Conservation (phyloP, 2,888 invertebrate genomes). For the Mythimna lalbum region DNA sequence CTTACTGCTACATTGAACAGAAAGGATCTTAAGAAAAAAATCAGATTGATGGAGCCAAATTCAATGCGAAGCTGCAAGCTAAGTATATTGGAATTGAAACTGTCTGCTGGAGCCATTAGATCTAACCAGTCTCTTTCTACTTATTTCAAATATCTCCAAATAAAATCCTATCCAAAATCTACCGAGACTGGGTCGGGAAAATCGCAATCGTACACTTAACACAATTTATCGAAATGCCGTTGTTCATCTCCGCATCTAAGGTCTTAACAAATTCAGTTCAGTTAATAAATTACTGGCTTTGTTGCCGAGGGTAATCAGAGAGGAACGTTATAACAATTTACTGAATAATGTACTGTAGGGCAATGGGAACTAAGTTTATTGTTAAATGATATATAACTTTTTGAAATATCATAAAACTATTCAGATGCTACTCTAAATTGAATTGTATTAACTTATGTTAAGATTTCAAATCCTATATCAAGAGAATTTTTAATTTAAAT, state of each 20-base stretch:
- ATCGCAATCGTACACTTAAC: slow-evolving; percentile 8
- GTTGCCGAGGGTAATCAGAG: slow-evolving; percentile 32
- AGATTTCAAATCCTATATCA: background rate
- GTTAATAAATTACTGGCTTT: slow-evolving; percentile 50
- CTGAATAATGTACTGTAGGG: background rate
- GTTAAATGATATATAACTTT: background rate
- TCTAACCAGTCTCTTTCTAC: background rate
- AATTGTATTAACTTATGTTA: background rate
- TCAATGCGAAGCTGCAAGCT: background rate
- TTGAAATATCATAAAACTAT: background rate
- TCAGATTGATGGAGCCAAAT: background rate
- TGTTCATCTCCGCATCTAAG: slow-evolving; percentile 31
- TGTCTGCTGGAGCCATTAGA: background rate
- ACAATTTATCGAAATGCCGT: slow-evolving; percentile 39
- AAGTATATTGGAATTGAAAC: slow-evolving; percentile 31
- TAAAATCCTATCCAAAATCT: slow-evolving; percentile 2
- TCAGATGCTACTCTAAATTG: background rate
- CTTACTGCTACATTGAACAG: too few species aligned
- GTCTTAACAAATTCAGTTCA: slow-evolving; percentile 48
- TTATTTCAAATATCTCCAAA: slow-evolving; percentile 12
- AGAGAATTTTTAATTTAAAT: slow-evolving; percentile 10
- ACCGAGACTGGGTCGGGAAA: slow-evolving; percentile 6
- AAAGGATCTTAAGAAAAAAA: background rate
- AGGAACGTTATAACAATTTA: slow-evolving; percentile 2
- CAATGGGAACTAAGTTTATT: background rate